phyloP scores from a whole-genome alignment of 1,140 invertebrate species.

The Aphis craccivora region DNA sequence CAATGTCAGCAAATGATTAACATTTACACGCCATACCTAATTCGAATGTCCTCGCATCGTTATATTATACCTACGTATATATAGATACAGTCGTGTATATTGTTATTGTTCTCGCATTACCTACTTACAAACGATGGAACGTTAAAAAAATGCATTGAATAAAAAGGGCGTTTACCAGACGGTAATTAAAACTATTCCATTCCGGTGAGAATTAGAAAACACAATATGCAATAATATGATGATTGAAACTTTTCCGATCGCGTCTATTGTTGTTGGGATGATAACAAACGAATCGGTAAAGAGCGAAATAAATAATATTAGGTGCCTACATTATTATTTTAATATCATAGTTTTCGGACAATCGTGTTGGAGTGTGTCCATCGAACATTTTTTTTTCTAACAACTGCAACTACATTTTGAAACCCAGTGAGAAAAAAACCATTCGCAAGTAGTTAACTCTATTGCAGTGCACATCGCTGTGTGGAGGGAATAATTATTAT shows the following conservation, averaged over 20 bases:
- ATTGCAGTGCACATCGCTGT: too few relatives aligned
- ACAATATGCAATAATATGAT: too few relatives aligned
- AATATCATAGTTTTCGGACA: too few relatives aligned
- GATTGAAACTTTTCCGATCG: neutral
- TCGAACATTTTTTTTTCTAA: neutral
- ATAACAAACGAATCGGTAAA: too few relatives aligned
- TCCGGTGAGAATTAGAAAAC: neutral
- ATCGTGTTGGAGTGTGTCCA: too few relatives aligned
- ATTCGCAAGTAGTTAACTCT: neutral
- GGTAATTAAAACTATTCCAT: neutral
- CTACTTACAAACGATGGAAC: neutral
- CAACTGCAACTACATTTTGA: neutral
- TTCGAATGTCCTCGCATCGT: neutral
- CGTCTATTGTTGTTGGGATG: neutral
- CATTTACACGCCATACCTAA: neutral
- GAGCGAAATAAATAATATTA: too few relatives aligned
- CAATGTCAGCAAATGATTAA: slow-evolving; percentile 6
- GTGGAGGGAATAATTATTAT: neutral
- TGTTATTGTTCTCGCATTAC: neutral
- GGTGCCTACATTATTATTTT: too few relatives aligned
- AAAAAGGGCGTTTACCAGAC: neutral
- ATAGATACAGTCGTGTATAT: neutral
- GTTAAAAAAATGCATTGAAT: neutral
- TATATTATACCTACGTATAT: neutral
- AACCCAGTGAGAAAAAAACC: neutral